phyloP scores from a whole-genome alignment of 92 coral and sea anemone species.

The Parazoanthus atlanticus region DNA sequence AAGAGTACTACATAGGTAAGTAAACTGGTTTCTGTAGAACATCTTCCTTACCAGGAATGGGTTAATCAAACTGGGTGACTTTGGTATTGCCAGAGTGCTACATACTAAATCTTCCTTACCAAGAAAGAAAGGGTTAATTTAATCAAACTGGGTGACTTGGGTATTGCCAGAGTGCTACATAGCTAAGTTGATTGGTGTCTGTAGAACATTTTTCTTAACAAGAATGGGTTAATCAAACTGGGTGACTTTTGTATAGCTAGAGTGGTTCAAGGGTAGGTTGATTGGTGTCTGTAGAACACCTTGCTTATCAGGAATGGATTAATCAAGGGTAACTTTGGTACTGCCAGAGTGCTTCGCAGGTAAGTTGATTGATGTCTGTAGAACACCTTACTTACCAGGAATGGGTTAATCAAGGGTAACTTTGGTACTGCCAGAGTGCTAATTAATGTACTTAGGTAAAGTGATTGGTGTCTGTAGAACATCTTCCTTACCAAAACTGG shows the following conservation, averaged over 20 bases:
- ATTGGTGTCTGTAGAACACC: conserved; percentile 66
- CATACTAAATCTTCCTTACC: conserved; percentile 45
- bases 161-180: too few species aligned
- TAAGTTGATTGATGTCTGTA: conserved; percentile 38
- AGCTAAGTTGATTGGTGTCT: neutral
- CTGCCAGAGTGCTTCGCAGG: conserved; percentile 97
- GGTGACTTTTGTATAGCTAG: conserved; percentile 99
- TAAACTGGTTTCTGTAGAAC: conserved; percentile 54
- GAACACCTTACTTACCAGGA: conserved; percentile 88
- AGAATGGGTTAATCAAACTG: conserved; percentile 83
- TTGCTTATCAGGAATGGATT: conserved; percentile 82
- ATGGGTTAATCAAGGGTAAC: conserved; percentile 75
- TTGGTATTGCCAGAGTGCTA: conserved; percentile 97
- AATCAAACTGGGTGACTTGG: too few species aligned
- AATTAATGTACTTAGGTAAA: conserved; percentile 82
- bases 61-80: conserved; percentile 89
- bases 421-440: conserved; percentile 90
- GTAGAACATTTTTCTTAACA: conserved; percentile 89
- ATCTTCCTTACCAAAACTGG: too few species aligned
- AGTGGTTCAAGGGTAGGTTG: conserved; percentile 80
- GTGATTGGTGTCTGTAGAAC: too few species aligned
- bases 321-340: conserved; percentile 67
- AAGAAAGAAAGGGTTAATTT: too few species aligned
- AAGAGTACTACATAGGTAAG: too few species aligned
- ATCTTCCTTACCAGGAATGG: conserved; percentile 89